Percentiles rank a stretch among this genome's conserved stretches.
These are phyloP conservation scores for Syrista parreyssii DNA, from an alignment of 2,888 invertebrate genomes.

Conservation along the genomic window DNA sequence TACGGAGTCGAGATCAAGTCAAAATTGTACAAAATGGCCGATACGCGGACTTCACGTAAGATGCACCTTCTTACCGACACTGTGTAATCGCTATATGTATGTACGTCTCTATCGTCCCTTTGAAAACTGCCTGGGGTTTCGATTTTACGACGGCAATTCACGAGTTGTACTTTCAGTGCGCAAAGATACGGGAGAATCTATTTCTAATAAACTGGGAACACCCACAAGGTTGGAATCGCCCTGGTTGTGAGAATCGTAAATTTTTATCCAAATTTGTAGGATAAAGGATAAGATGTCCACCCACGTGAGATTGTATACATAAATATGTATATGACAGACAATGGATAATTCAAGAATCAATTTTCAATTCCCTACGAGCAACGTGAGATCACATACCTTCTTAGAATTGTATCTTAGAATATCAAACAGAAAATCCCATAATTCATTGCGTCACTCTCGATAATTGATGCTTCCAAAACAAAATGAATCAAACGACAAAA, in stretches of 20 bases:
- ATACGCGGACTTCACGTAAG: background rate
- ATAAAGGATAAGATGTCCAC: too few relatives aligned
- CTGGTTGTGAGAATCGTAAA: background rate
- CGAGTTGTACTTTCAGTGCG: background rate
- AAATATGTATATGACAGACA: conserved; percentile 3
- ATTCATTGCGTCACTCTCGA: background rate
- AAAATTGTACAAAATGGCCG: background rate
- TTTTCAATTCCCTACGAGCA: background rate
- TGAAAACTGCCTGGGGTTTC: conserved; percentile 15
- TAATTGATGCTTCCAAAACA: background rate
- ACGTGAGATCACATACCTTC: background rate
- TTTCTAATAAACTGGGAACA: conserved; percentile 6
- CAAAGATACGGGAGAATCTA: conserved; percentile 1
- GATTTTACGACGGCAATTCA: conserved; percentile 26
- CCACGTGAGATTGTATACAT: background rate
- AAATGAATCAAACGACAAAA: too few relatives aligned
- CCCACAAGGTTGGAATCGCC: background rate
- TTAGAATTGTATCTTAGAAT: background rate
- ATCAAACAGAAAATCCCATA: background rate
- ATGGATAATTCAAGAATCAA: background rate
- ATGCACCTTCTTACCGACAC: background rate
- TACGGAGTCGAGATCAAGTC: background rate
- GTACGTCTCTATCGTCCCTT: conserved; percentile 22
- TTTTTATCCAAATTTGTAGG: background rate
- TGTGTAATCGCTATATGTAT: background rate